phyloP scores from a whole-genome alignment of 1,140 invertebrate species.

The Papilio glaucus region DNA sequence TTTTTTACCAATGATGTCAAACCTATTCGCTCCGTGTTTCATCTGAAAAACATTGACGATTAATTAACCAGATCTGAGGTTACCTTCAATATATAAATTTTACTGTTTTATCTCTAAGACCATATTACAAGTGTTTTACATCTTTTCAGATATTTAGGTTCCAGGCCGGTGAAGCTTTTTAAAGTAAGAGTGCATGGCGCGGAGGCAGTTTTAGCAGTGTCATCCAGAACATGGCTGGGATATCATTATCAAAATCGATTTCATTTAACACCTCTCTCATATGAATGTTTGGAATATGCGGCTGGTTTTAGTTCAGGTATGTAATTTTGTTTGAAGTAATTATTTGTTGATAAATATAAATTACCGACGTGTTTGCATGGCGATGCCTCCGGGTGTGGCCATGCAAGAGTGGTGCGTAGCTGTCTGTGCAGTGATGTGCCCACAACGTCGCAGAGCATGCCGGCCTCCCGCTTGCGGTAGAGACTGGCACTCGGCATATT shows the following conservation, averaged over 20 bases:
- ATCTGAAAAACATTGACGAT: conserved; percentile 77
- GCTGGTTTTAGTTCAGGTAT: conserved; percentile 96
- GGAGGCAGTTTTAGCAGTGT: conserved; percentile 98
- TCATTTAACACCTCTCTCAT: conserved; percentile 97
- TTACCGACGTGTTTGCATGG: conserved; percentile 28
- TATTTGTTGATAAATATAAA: background rate
- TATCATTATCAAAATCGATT: conserved; percentile 99
- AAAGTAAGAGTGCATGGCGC: conserved; percentile 97
- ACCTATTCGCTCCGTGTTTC: conserved; percentile 75
- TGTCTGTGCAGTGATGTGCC: conserved; percentile 34
- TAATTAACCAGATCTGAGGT: conserved; percentile 80
- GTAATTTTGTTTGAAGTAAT: conserved; percentile 22
- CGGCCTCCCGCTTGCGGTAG: conserved; percentile 64
- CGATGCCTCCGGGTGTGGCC: conserved; percentile 17
- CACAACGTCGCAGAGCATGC: conserved; percentile 55
- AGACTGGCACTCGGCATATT: conserved; percentile 78
- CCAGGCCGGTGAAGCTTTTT: conserved; percentile 97
- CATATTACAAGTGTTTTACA: conserved; percentile 35
- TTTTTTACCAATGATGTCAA: conserved; percentile 67
- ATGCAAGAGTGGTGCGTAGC: conserved; percentile 32
- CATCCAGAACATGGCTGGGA: conserved; percentile 98
- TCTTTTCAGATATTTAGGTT: conserved; percentile 91
- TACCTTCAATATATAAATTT: conserved; percentile 8
- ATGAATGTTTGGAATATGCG: conserved; percentile 98
- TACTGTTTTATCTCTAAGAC: background rate